These are phyloP conservation scores for Sipha maydis DNA, from an alignment of 2,888 invertebrate genomes.

Conservation along the genomic window DNA sequence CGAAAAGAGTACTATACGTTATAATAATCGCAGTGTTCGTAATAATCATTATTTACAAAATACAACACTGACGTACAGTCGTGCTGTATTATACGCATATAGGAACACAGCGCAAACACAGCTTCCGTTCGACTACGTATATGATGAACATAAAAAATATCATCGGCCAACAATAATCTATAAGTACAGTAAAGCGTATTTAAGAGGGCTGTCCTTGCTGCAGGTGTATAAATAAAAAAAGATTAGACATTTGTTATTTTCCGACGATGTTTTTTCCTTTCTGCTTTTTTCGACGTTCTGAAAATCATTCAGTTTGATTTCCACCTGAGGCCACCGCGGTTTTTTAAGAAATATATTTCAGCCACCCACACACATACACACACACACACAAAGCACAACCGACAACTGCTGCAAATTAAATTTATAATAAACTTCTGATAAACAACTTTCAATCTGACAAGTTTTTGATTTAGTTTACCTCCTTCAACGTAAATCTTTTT, in stretches of 20 bases:
- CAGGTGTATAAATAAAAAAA: neutral
- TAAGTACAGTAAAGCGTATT: too few relatives aligned
- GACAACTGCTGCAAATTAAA: neutral
- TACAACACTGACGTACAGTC: neutral
- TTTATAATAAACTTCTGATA: conserved; percentile 17
- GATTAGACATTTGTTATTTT: neutral
- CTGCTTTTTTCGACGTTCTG: neutral
- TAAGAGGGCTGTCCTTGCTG: too few relatives aligned
- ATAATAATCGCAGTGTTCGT: neutral
- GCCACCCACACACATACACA: neutral
- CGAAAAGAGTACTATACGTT: neutral
- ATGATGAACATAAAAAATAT: too few relatives aligned
- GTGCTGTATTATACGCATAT: neutral
- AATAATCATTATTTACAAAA: neutral
- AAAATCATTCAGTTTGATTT: neutral
- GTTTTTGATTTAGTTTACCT: conserved; percentile 28
- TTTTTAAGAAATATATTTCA: neutral
- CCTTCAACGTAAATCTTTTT: neutral
- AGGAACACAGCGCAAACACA: neutral
- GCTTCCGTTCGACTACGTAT: neutral
- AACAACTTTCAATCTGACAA: conserved; percentile 2
- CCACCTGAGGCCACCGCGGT: neutral
- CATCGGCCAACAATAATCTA: too few relatives aligned
- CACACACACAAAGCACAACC: neutral
- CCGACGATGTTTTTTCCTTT: neutral